phyloP scores from a whole-genome alignment of 2,888 invertebrate genomes.

The Crepidodera aurea region DNA sequence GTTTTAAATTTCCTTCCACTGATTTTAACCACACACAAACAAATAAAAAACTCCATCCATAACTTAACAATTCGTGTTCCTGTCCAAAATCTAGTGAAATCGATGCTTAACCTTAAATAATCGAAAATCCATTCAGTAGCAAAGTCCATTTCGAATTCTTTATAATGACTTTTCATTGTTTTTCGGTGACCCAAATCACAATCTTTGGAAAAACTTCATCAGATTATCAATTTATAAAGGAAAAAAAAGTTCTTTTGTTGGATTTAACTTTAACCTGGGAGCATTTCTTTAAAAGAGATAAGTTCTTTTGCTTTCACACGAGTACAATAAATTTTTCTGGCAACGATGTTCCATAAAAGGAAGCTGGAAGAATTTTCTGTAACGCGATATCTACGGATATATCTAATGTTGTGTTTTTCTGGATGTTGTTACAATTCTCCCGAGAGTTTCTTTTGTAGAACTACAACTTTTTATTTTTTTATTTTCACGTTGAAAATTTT shows the following conservation, averaged over 20 bases:
- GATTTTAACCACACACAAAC: too few relatives aligned
- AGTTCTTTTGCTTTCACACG: constrained; percentile 17
- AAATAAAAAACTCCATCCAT: too few relatives aligned
- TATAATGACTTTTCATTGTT: constrained; percentile 1
- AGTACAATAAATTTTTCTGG: constrained; percentile 18
- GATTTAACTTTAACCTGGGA: constrained; percentile 16
- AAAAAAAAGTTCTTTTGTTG: constrained; percentile 5
- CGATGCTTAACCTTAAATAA: neutral
- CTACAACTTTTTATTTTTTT: neutral
- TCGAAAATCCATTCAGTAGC: neutral
- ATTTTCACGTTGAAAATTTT: too few relatives aligned
- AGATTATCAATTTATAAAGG: constrained; percentile 10
- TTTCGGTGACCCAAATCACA: constrained; percentile 1
- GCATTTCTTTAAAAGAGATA: constrained; percentile 19
- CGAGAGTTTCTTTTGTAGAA: neutral
- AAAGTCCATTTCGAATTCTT: neutral
- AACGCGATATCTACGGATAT: constrained; percentile 11
- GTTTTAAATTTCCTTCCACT: too few relatives aligned
- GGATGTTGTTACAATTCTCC: neutral
- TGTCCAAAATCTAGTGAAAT: neutral
- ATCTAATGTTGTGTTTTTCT: constrained; percentile 3
- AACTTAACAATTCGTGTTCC: too few relatives aligned
- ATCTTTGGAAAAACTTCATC: constrained; percentile 7
- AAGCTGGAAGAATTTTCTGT: constrained; percentile 8
- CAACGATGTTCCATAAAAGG: constrained; percentile 17